Evolutionary conservation across 2,888 invertebrate genomes (phyloP).

Genomic region (Platycheirus rosarum): DNA sequence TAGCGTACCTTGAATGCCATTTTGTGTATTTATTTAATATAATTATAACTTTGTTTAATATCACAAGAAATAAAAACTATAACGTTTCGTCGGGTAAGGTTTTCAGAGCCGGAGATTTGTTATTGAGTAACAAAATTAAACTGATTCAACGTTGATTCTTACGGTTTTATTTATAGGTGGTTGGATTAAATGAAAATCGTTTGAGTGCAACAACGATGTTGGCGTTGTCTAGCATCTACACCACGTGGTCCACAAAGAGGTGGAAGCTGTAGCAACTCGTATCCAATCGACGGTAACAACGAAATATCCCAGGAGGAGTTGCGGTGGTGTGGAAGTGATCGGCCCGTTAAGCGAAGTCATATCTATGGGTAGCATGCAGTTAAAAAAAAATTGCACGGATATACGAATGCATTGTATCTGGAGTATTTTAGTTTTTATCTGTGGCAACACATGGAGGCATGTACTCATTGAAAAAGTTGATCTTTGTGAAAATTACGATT

Average conservation of each 20-base stretch:
- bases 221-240: slow-evolving; percentile 53
- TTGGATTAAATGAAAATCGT: slow-evolving; percentile 54
- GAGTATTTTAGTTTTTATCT: slow-evolving; percentile 38
- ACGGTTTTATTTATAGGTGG: slow-evolving; percentile 73
- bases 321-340: slow-evolving; percentile 55
- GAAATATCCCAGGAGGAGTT: slow-evolving; percentile 36
- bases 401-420: slow-evolving; percentile 53
- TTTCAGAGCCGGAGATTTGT: slow-evolving; percentile 40
- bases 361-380: slow-evolving; percentile 29
- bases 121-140: slow-evolving; percentile 66
- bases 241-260: slow-evolving; percentile 70
- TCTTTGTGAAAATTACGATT: slow-evolving; percentile 72
- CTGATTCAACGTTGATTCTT: slow-evolving; percentile 78
- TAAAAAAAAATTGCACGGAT: slow-evolving; percentile 52
- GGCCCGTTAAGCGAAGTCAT: slow-evolving; percentile 18
- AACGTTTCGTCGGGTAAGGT: slow-evolving; percentile 33
- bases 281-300: slow-evolving; percentile 18
- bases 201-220: slow-evolving; percentile 14
- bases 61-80: slow-evolving; percentile 61
- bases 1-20: slow-evolving; percentile 70
- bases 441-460: slow-evolving; percentile 22
- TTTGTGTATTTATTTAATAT: slow-evolving; percentile 41
- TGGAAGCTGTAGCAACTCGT: slow-evolving; percentile 46
- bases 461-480: slow-evolving; percentile 66
- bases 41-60: slow-evolving; percentile 42